Evolutionary conservation across 2,888 invertebrate genomes (phyloP).

Genomic region (Catotricha subobsoleta): DNA sequence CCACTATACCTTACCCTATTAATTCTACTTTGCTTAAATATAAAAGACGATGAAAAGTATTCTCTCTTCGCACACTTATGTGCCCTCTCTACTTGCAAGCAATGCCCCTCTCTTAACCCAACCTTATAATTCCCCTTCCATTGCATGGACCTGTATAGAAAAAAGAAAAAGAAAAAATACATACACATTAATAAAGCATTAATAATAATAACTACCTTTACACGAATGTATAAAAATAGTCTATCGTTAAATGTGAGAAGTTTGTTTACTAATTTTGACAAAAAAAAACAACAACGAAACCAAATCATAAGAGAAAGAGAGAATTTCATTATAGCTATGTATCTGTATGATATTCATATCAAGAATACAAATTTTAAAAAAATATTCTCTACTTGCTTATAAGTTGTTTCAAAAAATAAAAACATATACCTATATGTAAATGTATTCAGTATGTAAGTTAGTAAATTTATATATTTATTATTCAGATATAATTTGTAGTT

Average conservation of each 20-base stretch:
- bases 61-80: conserved; percentile 7
- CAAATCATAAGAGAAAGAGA: neutral
- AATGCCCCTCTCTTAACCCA: conserved; percentile 12
- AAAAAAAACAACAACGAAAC: neutral
- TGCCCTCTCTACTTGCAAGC: conserved; percentile 7
- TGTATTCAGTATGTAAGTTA: too few species aligned
- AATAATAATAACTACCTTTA: too few species aligned
- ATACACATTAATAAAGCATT: neutral
- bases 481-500: too few species aligned
- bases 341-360: neutral
- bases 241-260: too few species aligned
- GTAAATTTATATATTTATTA: too few species aligned
- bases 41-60: conserved; percentile 7
- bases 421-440: too few species aligned
- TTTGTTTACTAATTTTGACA: neutral
- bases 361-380: neutral
- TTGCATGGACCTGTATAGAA: conserved; percentile 12
- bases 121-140: conserved; percentile 15
- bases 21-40: conserved; percentile 8
- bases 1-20: conserved; percentile 14
- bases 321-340: neutral
- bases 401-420: too few species aligned
- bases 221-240: too few species aligned
- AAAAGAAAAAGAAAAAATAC: neutral
- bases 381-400: too few species aligned